A percentile compares a stretch with the other conserved stretches of the same genome.
These are phyloP conservation scores for Cebidichthys violaceus DNA, from an alignment of 2,113 vertebrate genomes.

Conservation along the genomic window DNA sequence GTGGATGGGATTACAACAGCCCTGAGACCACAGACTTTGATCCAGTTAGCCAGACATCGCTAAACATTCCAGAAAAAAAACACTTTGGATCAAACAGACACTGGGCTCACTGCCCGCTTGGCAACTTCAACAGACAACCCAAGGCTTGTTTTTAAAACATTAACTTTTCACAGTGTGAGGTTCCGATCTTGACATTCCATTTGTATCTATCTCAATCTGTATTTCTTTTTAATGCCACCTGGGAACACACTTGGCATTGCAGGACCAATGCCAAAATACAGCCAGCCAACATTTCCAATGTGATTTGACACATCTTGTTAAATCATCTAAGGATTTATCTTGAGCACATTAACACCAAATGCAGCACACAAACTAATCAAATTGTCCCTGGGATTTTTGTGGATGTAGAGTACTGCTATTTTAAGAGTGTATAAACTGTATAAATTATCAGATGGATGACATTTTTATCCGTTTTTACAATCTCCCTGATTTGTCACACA, in stretches of 20 bases:
- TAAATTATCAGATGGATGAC: slow-evolving; percentile 5
- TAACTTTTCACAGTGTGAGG: slow-evolving; percentile 47
- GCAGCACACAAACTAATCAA: not conserved
- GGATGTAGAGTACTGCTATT: slow-evolving; percentile 5
- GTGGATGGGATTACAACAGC: slow-evolving; percentile 5
- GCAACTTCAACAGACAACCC: slow-evolving; percentile 39
- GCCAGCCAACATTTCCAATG: not conserved
- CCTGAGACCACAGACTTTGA: slow-evolving; percentile 41
- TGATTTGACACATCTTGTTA: slow-evolving; percentile 13
- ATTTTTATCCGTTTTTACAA: slow-evolving; percentile 6
- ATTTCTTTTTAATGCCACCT: slow-evolving; percentile 18
- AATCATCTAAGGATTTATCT: not conserved
- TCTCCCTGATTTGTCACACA: not conserved
- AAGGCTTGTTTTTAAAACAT: slow-evolving; percentile 64
- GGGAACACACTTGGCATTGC: slow-evolving; percentile 1
- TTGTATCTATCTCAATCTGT: slow-evolving; percentile 30
- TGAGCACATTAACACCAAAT: slow-evolving; percentile 32
- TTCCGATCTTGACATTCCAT: slow-evolving; percentile 38
- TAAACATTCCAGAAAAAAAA: slow-evolving; percentile 40
- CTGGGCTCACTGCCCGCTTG: slow-evolving; percentile 72
- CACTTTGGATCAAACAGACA: slow-evolving; percentile 42
- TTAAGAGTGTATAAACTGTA: not conserved
- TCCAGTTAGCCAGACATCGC: slow-evolving; percentile 38
- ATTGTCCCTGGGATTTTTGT: not conserved
- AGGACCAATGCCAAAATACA: slow-evolving; percentile 4